phyloP scores from a whole-genome alignment of 2,113 vertebrate species.

The Physeter macrocephalus region DNA sequence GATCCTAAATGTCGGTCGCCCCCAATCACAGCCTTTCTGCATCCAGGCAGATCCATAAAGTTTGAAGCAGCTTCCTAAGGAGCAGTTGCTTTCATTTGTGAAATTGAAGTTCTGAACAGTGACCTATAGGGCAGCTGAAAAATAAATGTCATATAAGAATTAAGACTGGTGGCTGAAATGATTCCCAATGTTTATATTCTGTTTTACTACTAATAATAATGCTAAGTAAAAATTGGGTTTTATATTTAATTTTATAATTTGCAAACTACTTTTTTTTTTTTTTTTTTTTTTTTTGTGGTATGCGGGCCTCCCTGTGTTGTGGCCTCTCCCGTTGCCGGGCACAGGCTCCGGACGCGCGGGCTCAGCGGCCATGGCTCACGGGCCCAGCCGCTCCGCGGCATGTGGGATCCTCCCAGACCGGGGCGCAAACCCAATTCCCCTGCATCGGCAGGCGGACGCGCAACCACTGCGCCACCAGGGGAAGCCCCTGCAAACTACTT shows the following conservation, averaged over 20 bases:
- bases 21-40: too few relatives aligned
- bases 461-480: too few relatives aligned
- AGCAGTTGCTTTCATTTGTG: neutral
- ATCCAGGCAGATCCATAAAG: neutral
- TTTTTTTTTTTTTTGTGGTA: too few relatives aligned
- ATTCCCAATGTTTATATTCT: neutral
- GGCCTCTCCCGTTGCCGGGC: too few relatives aligned
- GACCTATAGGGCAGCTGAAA: neutral
- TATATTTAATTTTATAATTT: neutral
- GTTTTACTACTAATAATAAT: neutral
- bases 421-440: too few relatives aligned
- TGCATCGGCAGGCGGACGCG: too few relatives aligned
- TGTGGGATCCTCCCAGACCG: too few relatives aligned
- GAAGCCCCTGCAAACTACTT: too few relatives aligned
- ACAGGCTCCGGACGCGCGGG: too few relatives aligned
- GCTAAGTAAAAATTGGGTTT: neutral
- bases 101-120: neutral
- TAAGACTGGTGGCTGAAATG: neutral
- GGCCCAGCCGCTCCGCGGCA: too few relatives aligned
- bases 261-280: neutral
- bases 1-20: neutral
- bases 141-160: neutral
- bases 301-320: too few relatives aligned
- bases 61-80: neutral
- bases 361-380: too few relatives aligned